Conservation (phyloP, 1,140 invertebrate species). For the Sitobion miscanthi region DNA sequence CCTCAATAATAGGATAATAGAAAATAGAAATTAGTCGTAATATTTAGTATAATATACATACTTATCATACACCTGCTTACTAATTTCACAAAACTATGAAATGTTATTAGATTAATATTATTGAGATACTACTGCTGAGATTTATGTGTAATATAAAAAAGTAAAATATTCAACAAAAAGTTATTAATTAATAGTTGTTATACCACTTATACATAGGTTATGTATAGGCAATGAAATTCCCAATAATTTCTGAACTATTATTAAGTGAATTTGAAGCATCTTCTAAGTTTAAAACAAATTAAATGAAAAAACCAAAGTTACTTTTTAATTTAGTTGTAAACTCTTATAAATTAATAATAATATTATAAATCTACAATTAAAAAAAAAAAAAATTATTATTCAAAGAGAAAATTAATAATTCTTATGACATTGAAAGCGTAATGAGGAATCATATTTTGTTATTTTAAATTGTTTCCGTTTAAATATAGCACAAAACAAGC, state of each 20-base stretch:
- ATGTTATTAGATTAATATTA: too few species aligned
- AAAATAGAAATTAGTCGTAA: neutral
- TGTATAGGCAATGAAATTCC: neutral
- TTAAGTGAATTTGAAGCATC: neutral
- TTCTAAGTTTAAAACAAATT: neutral
- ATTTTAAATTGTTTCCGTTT: neutral
- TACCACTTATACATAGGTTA: too few species aligned
- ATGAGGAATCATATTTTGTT: too few species aligned
- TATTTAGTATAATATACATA: neutral
- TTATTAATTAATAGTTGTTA: neutral
- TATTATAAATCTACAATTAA: neutral
- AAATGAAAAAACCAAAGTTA: neutral
- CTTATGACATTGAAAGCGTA: neutral
- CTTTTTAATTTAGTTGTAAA: neutral
- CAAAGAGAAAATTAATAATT: neutral
- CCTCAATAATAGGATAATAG: neutral
- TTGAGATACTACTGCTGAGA: too few species aligned
- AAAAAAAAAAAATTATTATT: too few species aligned
- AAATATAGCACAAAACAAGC: neutral
- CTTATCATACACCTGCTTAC: neutral
- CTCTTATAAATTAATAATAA: neutral
- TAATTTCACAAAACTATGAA: neutral
- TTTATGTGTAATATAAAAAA: too few species aligned
- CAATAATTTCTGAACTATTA: neutral
- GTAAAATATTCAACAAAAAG: neutral